Percentiles rank a stretch among this genome's conserved stretches.
phyloP scores from a whole-genome alignment of 2,888 invertebrate genomes.

The Steromphala cineraria region DNA sequence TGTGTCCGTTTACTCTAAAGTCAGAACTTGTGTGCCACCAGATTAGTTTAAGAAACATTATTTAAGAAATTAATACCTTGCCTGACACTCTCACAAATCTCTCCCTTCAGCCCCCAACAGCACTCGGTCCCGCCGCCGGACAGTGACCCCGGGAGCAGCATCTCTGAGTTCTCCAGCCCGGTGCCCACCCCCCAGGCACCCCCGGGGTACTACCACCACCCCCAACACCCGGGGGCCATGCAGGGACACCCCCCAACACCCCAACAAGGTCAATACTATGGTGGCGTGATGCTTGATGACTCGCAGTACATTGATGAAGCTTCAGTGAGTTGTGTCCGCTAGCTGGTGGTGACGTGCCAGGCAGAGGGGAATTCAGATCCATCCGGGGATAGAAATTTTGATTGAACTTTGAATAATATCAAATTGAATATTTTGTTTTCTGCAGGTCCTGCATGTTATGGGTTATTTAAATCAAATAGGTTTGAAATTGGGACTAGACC shows the following conservation, averaged over 20 bases:
- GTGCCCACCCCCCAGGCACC: slow-evolving; percentile 35
- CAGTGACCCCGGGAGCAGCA: slow-evolving; percentile 44
- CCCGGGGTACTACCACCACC: slow-evolving; percentile 38
- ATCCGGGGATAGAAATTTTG: too few relatives aligned
- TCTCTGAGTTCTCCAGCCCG: slow-evolving; percentile 63
- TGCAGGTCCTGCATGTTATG: too few relatives aligned
- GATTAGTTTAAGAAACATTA: too few relatives aligned
- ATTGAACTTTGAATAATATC: too few relatives aligned
- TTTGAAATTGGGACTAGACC: too few relatives aligned
- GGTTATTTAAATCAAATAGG: too few relatives aligned
- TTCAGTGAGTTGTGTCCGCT: slow-evolving; percentile 49
- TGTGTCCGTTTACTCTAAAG: too few relatives aligned
- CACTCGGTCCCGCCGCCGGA: slow-evolving; percentile 18
- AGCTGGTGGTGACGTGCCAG: too few relatives aligned
- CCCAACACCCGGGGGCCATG: slow-evolving; percentile 43
- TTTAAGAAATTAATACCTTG: background rate
- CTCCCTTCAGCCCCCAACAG: background rate
- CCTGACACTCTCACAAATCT: background rate
- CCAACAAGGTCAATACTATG: slow-evolving; percentile 29
- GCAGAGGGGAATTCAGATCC: too few relatives aligned
- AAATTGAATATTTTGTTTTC: too few relatives aligned
- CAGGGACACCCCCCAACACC: slow-evolving; percentile 39
- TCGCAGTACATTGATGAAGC: slow-evolving; percentile 63
- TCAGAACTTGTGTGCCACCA: too few relatives aligned
- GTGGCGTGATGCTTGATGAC: slow-evolving; percentile 49